Evolutionary conservation across 2,113 vertebrate genomes (phyloP), one percentile per base, ranked within the genome.

Genomic region (Sinocyclocheilus grahami): DNA sequence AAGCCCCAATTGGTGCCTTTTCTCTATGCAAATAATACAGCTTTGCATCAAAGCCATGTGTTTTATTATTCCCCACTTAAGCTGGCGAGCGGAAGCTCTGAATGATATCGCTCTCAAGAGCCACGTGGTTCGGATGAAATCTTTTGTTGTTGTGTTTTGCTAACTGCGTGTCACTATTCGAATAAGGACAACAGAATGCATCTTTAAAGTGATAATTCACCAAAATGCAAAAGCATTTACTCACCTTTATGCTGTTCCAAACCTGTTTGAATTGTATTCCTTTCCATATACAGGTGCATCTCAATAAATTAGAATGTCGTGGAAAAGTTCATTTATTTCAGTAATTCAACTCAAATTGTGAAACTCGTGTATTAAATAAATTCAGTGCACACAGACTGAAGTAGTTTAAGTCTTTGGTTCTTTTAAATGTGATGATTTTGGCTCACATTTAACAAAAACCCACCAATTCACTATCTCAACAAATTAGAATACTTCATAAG

Each of bases 1-100:
- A 87, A 78, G 48, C 46, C 77, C 81, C 20, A 82, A 76, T 75
- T 79, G 65, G 60, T 18, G 18, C 74, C 82, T 24, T 75, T 65
- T 79, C 79, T 84, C 65, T 78, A 69, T 76, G 62, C 88, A 86
- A 89, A 87, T 46, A 72, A 78, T 80, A 80, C 78, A 39, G 81
- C 82, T 58, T 78, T 83, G 69, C 86, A 87, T 88, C 89, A 89
- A 88, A 88, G 79, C 58, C 78, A 53, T 72, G 60, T 82, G 63
- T 84, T 90, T 58, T 81, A 83, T 89, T 87, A 90, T 87, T 81
- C 83, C 72, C 76, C 86, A 74, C 79, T 86, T 88, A 86, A 89
- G 53, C 77, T 27, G 55, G 48, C 62, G 18, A 78, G 72, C 6
- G 42, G 39, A 33, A 53, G 46, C 37, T 76, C 37, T 53, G 20